Evolutionary conservation across 2,888 invertebrate species (phyloP), one percentile per base, ranked within the genome.

Genomic region (Hemistola chrysoprasaria): DNA sequence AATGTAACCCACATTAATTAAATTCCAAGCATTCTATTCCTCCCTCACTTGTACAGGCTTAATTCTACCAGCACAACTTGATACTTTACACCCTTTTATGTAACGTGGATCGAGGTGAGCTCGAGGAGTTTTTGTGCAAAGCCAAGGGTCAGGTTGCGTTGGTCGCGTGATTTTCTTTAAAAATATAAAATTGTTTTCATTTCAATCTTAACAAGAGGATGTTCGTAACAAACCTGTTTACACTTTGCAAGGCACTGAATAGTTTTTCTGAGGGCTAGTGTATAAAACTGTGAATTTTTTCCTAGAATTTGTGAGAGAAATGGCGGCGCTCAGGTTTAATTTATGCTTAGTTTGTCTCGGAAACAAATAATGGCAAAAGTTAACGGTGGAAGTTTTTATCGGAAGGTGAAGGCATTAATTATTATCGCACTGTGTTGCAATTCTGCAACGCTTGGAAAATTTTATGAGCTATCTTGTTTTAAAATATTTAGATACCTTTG

Each of bases 1-100:
- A 73, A 77, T 71, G 65, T 67, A 65, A 56, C 57, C 60, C 58
- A 67, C 71, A 76, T 71, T 78, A 78, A 78, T 79, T 78, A 79
- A 77, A 78, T 78, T 71, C 72, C 57, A 27, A 54, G 62, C 59
- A 56, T 62, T 63, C 64, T 71, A 64, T 65, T 65, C 62, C 28
- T 34, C 45, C 28, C 29, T 35, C 43, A 41, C 42, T 49, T 47
- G 32, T 47, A 27, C 36, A 29, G 47, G 22, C 33, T 31, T 38
- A 41, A 38, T 43, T 32, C 50, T 21, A 53, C 77, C 71, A 70
- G 22, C 35, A 3, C 53, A 65, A 30, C 30, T 32, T 61, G 71
- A 65, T 1, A 73, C 42, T 24, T 64, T 47, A 53, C 59, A 50
- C 63, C 57, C 56, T 50, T 54, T 53, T 45, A 40, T 35, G 40